These are phyloP conservation scores for Aphidius colemani DNA, from an alignment of 2,888 invertebrate species.

Conservation along the genomic window DNA sequence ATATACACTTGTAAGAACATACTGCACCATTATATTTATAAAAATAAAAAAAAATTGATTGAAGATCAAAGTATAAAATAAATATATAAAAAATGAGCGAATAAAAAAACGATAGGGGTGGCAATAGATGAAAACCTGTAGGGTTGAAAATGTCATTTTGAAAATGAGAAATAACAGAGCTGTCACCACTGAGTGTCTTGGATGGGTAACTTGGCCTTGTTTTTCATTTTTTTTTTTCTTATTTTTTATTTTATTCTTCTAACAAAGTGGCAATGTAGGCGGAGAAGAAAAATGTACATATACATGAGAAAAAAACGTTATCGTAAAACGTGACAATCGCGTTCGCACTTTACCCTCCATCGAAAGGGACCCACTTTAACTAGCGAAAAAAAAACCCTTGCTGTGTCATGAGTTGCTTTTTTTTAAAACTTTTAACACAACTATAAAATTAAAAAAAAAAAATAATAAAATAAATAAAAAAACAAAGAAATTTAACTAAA, in stretches of 20 bases:
- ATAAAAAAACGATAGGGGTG: too few species aligned
- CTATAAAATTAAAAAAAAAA: too few species aligned
- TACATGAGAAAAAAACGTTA: neutral
- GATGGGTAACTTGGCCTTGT: slow-evolving; percentile 17
- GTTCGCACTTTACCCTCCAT: neutral
- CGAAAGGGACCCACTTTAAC: too few species aligned
- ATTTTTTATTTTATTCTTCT: neutral
- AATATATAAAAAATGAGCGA: neutral
- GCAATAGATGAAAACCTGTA: too few species aligned
- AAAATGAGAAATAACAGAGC: slow-evolving; percentile 34
- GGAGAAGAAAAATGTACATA: neutral
- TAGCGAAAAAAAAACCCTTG: too few species aligned
- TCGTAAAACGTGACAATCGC: slow-evolving; percentile 11
- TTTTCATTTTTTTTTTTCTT: too few species aligned
- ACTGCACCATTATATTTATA: too few species aligned
- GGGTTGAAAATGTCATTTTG: slow-evolving; percentile 25
- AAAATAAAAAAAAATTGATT: neutral
- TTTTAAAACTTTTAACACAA: too few species aligned
- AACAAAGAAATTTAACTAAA: too few species aligned
- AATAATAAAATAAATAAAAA: too few species aligned
- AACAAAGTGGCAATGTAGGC: neutral
- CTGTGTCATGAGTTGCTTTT: too few species aligned
- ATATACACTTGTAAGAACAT: too few species aligned
- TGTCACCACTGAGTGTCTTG: slow-evolving; percentile 30
- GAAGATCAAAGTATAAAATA: neutral